Evolutionary conservation across 2,797 vertebrate genomes (phyloP).

Genomic region (Hapalemur alaotrensis): DNA sequence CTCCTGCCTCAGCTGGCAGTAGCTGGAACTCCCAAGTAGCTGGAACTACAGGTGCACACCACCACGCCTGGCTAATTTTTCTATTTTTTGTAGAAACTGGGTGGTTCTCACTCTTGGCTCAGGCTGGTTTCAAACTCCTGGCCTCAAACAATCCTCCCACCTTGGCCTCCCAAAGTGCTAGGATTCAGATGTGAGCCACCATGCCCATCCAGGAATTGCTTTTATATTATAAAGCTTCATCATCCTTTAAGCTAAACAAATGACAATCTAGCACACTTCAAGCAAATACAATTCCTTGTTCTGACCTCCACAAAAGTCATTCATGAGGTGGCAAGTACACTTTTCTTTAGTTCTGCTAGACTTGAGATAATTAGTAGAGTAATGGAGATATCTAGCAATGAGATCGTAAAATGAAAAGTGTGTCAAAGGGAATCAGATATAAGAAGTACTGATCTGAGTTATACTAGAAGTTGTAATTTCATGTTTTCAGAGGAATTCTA

Average conservation of each 20-base stretch:
- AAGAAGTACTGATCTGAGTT: neutral
- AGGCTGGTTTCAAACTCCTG: neutral
- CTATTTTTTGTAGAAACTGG: too few species aligned
- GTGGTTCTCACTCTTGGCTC: neutral
- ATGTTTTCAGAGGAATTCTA: conserved; percentile 33
- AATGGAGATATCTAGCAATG: conserved; percentile 40
- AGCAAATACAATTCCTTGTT: neutral
- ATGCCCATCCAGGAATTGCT: neutral
- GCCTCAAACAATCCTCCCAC: neutral
- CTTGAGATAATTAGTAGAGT: conserved; percentile 65
- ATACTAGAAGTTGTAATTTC: conserved; percentile 24
- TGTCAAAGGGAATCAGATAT: conserved; percentile 53
- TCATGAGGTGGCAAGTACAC: neutral
- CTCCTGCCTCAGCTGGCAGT: too few species aligned
- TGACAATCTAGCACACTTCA: conserved; percentile 36
- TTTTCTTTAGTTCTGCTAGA: conserved; percentile 62
- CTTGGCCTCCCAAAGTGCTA: neutral
- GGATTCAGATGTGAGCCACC: neutral
- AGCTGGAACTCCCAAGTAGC: too few species aligned
- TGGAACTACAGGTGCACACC: too few species aligned
- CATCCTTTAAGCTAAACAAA: conserved; percentile 57
- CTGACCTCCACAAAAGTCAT: conserved; percentile 26
- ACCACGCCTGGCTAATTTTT: too few species aligned
- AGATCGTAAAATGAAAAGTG: conserved; percentile 49
- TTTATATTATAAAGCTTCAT: conserved; percentile 46